Base-by-base conservation (phyloP, 64 coral and sea anemone species). In the Stichodactyla helianthus region DNA sequence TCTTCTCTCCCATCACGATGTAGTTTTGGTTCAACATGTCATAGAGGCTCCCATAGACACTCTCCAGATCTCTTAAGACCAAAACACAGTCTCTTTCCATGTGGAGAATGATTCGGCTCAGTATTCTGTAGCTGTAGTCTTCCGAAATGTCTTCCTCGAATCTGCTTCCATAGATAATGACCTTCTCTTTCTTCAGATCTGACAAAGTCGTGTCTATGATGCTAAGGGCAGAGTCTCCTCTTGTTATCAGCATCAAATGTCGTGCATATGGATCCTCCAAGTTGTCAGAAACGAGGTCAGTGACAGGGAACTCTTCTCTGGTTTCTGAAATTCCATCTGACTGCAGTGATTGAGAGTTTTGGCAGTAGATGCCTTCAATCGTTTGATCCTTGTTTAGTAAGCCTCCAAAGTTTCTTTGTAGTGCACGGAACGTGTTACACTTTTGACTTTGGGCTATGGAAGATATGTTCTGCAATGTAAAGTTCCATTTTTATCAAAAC, bases 11-110 rank as follows among this genome's bases (percentile, higher is more conserved):
- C 44, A 98, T 92, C 25, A 98, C 95, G 13, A 91, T 88, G 53
- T 98, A 98, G 51, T 98, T 98, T 76, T 98, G 95, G 82, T 98
- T 98, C 13, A 98, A 56, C 95, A 98, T 98, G 87, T 98, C 95
- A 68, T 98, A 98, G 55, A 98, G 92, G 81, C 95, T 98, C 1
- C 95, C 95, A 86, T 98, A 98, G 12, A 98, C 89, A 70, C 63
- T 94, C 70, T 98, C 95, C 17, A 98, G 89, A 76, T 98, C 95
- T 78, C 88, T 83, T 22, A 98, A 76, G 26, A 98, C 91, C 6
- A 98, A 84, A 53, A 98, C 92, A 85, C 95, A 98, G 55, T 98
- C 89, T 31, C 93, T 88, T 67, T 98, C 95, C 95, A 98, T 98
- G 82, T 89, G 92, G 1, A 98, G 82, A 53, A 98, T 98, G 52